Conservation (phyloP, 2,113 vertebrate genomes). For the Oreochromis spilurus region DNA sequence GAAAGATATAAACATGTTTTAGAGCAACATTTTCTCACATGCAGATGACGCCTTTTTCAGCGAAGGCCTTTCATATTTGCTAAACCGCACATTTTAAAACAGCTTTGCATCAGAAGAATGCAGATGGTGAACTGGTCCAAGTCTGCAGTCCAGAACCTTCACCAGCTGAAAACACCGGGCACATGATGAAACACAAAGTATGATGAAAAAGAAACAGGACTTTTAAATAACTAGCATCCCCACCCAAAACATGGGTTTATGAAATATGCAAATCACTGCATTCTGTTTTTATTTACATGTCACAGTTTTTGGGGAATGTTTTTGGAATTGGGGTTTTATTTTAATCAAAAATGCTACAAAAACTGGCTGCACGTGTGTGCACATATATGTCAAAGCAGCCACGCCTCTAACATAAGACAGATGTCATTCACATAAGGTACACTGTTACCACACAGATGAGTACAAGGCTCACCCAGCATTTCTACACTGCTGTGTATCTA, state of each 20-base stretch:
- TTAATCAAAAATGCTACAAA: not conserved
- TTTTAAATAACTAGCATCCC: not conserved
- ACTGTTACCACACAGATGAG: not conserved
- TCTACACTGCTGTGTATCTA: not conserved
- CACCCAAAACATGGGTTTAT: not conserved
- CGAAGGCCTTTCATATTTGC: not conserved
- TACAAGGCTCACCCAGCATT: accelerated
- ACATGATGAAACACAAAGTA: not conserved
- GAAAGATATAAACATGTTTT: not conserved
- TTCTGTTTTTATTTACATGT: not conserved
- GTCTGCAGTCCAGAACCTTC: not conserved
- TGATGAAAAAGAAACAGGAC: not conserved
- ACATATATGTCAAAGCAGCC: not conserved
- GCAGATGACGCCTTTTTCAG: not conserved
- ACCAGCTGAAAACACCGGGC: not conserved
- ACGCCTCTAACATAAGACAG: not conserved
- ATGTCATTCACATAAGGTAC: not conserved
- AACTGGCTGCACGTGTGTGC: not conserved
- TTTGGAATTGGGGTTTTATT: not conserved
- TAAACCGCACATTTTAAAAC: not conserved
- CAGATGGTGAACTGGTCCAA: not conserved
- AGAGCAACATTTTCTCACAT: not conserved
- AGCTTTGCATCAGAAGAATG: not conserved
- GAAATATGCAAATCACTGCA: not conserved
- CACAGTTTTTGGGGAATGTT: not conserved